Conservation (phyloP, 1,140 invertebrate genomes). For the Cotesia glomerata region DNA sequence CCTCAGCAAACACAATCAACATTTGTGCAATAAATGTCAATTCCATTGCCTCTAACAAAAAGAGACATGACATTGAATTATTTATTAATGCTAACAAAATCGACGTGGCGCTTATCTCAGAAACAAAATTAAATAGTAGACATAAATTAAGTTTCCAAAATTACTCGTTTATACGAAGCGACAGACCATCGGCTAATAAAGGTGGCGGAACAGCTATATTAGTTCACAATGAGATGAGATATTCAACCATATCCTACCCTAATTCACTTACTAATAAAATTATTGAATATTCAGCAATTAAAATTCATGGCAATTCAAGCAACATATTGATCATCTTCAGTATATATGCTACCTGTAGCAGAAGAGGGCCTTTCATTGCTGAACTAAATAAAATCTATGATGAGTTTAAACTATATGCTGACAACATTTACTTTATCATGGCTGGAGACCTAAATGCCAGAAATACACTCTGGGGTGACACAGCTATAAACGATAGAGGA, state of each 20-base stretch:
- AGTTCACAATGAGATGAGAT: neutral
- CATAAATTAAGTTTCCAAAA: slow-evolving; percentile 3
- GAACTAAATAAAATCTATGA: slow-evolving; percentile 6
- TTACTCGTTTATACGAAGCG: slow-evolving; percentile 4
- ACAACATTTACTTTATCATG: slow-evolving; percentile 19
- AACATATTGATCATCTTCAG: slow-evolving; percentile 6
- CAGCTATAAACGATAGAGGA: slow-evolving; percentile 1
- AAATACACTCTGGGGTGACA: slow-evolving; percentile 17
- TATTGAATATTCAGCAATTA: slow-evolving; percentile 45
- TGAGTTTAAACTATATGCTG: neutral
- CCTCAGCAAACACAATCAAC: neutral
- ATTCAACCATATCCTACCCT: neutral
- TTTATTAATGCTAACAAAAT: neutral
- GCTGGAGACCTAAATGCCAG: slow-evolving; percentile 26
- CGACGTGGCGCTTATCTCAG: slow-evolving; percentile 12
- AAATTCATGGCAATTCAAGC: slow-evolving; percentile 11
- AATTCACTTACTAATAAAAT: neutral
- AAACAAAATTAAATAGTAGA: slow-evolving; percentile 17
- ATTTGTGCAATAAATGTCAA: slow-evolving; percentile 25
- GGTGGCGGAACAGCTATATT: slow-evolving; percentile 23
- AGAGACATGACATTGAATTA: slow-evolving; percentile 8
- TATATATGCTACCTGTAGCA: neutral
- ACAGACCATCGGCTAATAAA: neutral
- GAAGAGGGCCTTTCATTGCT: neutral
- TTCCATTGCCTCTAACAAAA: neutral